A percentile compares a stretch with the other conserved stretches of the same genome.
phyloP scores from a whole-genome alignment of 2,113 vertebrate species.

The Delphinapterus leucas region DNA sequence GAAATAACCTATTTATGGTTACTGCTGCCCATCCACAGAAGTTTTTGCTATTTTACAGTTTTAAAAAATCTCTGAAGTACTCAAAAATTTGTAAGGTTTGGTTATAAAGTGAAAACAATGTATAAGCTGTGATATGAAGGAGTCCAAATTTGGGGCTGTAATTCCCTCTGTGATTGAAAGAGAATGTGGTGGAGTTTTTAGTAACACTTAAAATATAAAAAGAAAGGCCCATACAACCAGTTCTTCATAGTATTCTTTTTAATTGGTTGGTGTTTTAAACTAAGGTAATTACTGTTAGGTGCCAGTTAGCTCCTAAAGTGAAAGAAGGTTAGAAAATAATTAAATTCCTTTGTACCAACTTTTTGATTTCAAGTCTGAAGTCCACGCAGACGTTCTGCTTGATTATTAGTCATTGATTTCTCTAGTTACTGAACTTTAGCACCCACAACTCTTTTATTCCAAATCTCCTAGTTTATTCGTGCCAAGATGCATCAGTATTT shows the following conservation, averaged over 20 bases:
- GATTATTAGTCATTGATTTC: constrained; percentile 56
- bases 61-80: constrained; percentile 70
- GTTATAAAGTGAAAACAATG: constrained; percentile 74
- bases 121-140: constrained; percentile 74
- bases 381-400: constrained; percentile 24
- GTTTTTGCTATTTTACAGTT: constrained; percentile 72
- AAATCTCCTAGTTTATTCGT: constrained; percentile 47
- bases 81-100: constrained; percentile 75
- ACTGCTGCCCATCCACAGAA: constrained; percentile 74
- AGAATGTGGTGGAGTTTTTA: constrained; percentile 65
- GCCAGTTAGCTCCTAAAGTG: constrained; percentile 51
- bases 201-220: constrained; percentile 73
- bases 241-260: constrained; percentile 64
- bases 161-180: constrained; percentile 73
- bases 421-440: constrained; percentile 51
- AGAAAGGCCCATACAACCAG: constrained; percentile 51
- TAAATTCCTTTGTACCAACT: constrained; percentile 51
- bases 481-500: constrained; percentile 33
- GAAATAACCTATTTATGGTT: constrained; percentile 75
- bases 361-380: constrained; percentile 49
- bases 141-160: constrained; percentile 73
- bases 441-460: constrained; percentile 1
- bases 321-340: constrained; percentile 66
- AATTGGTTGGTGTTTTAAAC: constrained; percentile 68
- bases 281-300: constrained; percentile 68